Conservation (phyloP, 23 tunicate genomes). For the Trididemnum clinides region DNA sequence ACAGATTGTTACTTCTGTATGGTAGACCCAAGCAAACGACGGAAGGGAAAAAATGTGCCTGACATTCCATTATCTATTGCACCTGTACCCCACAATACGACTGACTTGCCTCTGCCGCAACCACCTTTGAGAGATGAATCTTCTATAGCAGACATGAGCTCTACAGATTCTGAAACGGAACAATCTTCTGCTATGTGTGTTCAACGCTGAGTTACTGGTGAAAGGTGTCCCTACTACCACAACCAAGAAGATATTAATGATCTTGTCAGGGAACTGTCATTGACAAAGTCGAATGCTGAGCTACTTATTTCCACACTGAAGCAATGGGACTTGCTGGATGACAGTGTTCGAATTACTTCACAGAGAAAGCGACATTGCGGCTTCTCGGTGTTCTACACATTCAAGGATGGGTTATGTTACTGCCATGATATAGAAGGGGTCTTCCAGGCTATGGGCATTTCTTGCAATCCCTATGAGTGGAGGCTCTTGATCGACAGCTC, state of each 20-base stretch:
- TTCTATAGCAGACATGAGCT: slow-evolving; percentile 2
- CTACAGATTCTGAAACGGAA: slow-evolving; percentile 35
- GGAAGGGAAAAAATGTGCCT: slow-evolving; percentile 35
- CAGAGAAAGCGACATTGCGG: slow-evolving; percentile 43
- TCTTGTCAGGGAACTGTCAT: slow-evolving; percentile 27
- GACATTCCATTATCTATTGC: slow-evolving; percentile 39
- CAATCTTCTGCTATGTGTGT: slow-evolving; percentile 14
- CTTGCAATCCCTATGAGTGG: slow-evolving; percentile 41
- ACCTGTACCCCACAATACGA: slow-evolving; percentile 33
- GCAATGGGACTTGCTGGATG: slow-evolving; percentile 45
- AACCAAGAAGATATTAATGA: slow-evolving; percentile 43
- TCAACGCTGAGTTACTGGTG: slow-evolving; percentile 8
- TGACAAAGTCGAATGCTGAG: slow-evolving; percentile 47
- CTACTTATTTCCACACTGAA: slow-evolving; percentile 20
- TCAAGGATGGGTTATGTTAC: slow-evolving; percentile 27
- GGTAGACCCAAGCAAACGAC: slow-evolving; percentile 26
- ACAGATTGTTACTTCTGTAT: too few species aligned
- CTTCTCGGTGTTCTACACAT: slow-evolving; percentile 25
- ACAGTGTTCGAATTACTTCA: slow-evolving; percentile 29
- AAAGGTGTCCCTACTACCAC: slow-evolving; percentile 43
- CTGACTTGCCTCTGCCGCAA: slow-evolving; percentile 37
- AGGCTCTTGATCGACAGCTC: slow-evolving; percentile 44
- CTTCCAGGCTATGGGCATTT: slow-evolving; percentile 32
- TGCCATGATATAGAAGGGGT: slow-evolving; percentile 40
- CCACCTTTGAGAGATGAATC: slow-evolving; percentile 33